phyloP scores from a whole-genome alignment of 2,888 invertebrate species.

The Zygaena filipendulae region DNA sequence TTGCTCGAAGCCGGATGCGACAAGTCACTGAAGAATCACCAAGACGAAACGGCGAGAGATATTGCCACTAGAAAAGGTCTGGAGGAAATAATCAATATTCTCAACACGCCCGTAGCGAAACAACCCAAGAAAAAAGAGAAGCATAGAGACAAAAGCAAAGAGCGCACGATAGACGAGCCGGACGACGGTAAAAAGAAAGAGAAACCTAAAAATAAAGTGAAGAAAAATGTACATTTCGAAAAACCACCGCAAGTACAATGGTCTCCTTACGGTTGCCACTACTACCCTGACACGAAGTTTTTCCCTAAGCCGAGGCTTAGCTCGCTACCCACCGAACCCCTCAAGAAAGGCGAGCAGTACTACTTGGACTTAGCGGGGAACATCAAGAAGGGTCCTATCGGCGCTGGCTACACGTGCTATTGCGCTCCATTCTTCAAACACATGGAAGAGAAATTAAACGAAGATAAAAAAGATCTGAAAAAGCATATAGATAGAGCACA shows the following conservation, averaged over 20 bases:
- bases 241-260: conserved; percentile 68
- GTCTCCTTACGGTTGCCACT: conserved; percentile 94
- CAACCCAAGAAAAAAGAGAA: conserved; percentile 48
- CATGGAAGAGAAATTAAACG: conserved; percentile 84
- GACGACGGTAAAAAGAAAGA: conserved; percentile 52
- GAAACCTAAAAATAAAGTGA: conserved; percentile 53
- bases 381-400: conserved; percentile 95
- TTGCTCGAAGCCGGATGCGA: conserved; percentile 87
- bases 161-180: conserved; percentile 64
- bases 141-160: conserved; percentile 57
- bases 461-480: conserved; percentile 82
- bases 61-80: conserved; percentile 90
- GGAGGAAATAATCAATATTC: conserved; percentile 83
- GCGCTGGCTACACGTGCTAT: conserved; percentile 91
- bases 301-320: conserved; percentile 88
- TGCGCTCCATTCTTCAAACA: conserved; percentile 93
- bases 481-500: conserved; percentile 83
- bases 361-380: conserved; percentile 95
- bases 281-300: conserved; percentile 85
- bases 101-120: conserved; percentile 68
- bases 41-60: conserved; percentile 89
- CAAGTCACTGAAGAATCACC: conserved; percentile 77
- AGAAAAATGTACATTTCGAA: conserved; percentile 66
- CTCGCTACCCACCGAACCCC: conserved; percentile 86
- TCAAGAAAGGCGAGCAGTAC: conserved; percentile 91